phyloP scores from a whole-genome alignment of 1,140 invertebrate genomes.

The Acromyrmex charruanus region DNA sequence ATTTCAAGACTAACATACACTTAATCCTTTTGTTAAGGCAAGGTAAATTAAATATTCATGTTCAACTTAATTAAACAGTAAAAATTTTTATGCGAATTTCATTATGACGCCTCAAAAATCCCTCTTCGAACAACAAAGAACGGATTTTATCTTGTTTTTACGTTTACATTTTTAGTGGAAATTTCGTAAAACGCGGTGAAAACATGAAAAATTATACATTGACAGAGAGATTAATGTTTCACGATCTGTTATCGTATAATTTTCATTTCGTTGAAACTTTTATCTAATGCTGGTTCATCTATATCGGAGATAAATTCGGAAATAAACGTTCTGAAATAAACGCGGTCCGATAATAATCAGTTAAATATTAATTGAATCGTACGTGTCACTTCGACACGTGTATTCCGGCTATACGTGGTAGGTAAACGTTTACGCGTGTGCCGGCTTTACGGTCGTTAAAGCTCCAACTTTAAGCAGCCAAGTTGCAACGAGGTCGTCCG shows the following conservation, averaged over 20 bases:
- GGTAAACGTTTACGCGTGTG: constrained; percentile 21
- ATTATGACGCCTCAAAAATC: too few species aligned
- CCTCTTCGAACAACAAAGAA: too few species aligned
- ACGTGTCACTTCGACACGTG: constrained; percentile 24
- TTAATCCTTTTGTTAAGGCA: too few species aligned
- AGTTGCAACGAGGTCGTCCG: constrained; percentile 9
- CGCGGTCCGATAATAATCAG: neutral
- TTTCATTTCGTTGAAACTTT: neutral
- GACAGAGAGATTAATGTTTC: neutral
- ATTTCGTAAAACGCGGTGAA: neutral
- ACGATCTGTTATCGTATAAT: neutral
- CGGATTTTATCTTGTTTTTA: too few species aligned
- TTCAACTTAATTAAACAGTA: too few species aligned
- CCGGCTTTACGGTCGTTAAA: constrained; percentile 23
- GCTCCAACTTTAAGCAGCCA: constrained; percentile 38
- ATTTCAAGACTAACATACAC: too few species aligned
- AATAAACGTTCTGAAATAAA: neutral
- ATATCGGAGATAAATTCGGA: neutral
- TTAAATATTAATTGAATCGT: constrained; percentile 28
- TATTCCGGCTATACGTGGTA: neutral
- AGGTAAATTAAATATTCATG: too few species aligned
- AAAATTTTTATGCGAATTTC: too few species aligned
- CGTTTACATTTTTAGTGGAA: too few species aligned
- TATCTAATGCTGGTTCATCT: neutral
- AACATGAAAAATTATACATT: neutral